These are phyloP conservation scores for Fringilla coelebs DNA, from an alignment of 2,797 vertebrate genomes.

Conservation along the genomic window DNA sequence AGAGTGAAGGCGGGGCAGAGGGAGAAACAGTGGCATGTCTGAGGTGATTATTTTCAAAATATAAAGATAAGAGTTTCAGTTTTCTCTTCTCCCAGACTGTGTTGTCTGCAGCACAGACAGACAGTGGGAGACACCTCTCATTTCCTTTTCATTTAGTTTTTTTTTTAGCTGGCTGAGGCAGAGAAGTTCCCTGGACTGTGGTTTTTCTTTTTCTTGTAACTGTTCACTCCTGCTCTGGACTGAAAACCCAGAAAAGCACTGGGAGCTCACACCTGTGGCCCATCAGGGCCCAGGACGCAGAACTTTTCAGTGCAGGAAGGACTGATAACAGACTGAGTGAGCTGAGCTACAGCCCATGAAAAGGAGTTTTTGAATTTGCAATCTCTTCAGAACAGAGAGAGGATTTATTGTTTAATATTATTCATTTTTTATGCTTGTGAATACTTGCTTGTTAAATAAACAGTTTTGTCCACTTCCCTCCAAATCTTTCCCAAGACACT, in stretches of 20 bases:
- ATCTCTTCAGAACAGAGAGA: neutral
- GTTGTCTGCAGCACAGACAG: neutral
- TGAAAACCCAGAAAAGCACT: neutral
- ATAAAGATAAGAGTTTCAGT: neutral
- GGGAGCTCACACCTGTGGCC: neutral
- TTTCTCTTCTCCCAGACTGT: neutral
- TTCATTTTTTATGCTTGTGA: neutral
- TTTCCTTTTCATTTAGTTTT: neutral
- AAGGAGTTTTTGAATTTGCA: neutral
- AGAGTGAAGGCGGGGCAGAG: neutral
- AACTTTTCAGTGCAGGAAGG: neutral
- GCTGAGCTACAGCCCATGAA: neutral
- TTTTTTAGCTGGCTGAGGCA: neutral
- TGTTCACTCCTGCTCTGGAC: neutral
- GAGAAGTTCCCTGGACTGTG: neutral
- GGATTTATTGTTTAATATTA: neutral
- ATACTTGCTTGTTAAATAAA: neutral
- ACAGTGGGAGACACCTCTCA: neutral
- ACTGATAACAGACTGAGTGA: neutral
- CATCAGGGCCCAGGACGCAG: neutral
- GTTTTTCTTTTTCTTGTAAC: neutral
- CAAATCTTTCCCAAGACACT: neutral
- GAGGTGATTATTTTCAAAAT: neutral
- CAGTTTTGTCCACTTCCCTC: neutral
- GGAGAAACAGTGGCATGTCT: neutral